Percentiles rank a stretch among this genome's conserved stretches.
These are phyloP conservation scores for Hippocampus kuda DNA, from an alignment of 2,797 vertebrate genomes.

Conservation along the genomic window DNA sequence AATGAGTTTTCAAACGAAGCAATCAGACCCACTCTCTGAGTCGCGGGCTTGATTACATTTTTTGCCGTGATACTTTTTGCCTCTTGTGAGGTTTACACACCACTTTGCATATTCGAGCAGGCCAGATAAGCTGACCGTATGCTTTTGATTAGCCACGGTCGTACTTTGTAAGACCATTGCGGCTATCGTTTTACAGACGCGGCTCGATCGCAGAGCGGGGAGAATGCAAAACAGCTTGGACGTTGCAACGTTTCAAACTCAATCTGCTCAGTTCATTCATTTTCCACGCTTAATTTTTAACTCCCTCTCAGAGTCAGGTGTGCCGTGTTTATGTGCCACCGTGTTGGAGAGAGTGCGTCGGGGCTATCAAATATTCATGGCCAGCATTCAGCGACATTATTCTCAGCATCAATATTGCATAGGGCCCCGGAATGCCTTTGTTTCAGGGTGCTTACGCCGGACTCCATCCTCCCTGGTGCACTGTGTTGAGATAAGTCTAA, in stretches of 20 bases:
- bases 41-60: neutral
- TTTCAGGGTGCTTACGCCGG: conserved; percentile 66
- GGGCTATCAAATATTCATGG: conserved; percentile 74
- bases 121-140: conserved; percentile 2
- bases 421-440: conserved; percentile 70
- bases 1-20: neutral
- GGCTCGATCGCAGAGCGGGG: neutral
- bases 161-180: conserved; percentile 1
- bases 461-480: conserved; percentile 24
- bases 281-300: neutral
- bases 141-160: neutral
- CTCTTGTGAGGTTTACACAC: neutral
- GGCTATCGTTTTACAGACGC: conserved; percentile 9
- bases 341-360: conserved; percentile 42
- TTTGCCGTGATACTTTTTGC: neutral
- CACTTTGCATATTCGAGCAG: conserved; percentile 13
- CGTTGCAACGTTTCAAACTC: conserved; percentile 19
- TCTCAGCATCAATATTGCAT: conserved; percentile 85
- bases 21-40: neutral
- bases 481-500: conserved; percentile 15
- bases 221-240: conserved; percentile 8
- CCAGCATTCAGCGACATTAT: conserved; percentile 71
- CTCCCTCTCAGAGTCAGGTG: conserved; percentile 22
- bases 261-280: conserved; percentile 13
- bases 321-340: conserved; percentile 17